Conservation (phyloP, 2,113 vertebrate species). For the Elachura formosa region DNA sequence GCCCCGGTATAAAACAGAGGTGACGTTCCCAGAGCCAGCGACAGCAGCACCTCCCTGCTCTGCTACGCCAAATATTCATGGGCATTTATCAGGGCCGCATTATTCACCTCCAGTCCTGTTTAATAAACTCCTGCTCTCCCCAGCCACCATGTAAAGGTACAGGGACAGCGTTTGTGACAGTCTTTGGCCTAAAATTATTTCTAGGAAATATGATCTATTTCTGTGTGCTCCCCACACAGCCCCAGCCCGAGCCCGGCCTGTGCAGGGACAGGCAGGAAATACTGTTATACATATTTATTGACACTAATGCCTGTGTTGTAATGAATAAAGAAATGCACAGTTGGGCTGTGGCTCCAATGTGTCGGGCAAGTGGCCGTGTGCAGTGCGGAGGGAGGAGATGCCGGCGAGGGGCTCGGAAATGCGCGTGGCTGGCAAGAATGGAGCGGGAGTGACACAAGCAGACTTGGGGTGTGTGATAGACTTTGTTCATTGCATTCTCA, state of each 20-base stretch:
- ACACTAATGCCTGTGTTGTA: slow-evolving; percentile 48
- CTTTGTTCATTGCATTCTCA: slow-evolving; percentile 97
- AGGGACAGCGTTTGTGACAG: neutral
- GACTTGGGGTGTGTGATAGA: slow-evolving; percentile 90
- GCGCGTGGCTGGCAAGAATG: slow-evolving; percentile 83
- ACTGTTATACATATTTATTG: slow-evolving; percentile 63
- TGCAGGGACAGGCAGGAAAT: neutral
- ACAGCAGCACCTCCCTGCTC: neutral
- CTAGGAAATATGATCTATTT: neutral
- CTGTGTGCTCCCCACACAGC: neutral
- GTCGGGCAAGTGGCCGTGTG: slow-evolving; percentile 61
- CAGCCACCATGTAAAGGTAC: neutral
- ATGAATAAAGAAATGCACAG: slow-evolving; percentile 67
- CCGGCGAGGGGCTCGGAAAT: slow-evolving; percentile 82
- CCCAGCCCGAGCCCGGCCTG: neutral
- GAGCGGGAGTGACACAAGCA: slow-evolving; percentile 86
- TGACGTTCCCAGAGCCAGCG: neutral
- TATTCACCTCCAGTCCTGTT: neutral
- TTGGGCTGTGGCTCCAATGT: slow-evolving; percentile 54
- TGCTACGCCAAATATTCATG: neutral
- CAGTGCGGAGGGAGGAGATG: slow-evolving; percentile 72
- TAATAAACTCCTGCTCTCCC: neutral
- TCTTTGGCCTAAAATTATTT: slow-evolving; percentile 12
- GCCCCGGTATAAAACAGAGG: neutral
- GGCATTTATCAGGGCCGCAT: neutral